Evolutionary conservation across 2,113 vertebrate genomes (phyloP).

Genomic region (Chaetodon auriga): DNA sequence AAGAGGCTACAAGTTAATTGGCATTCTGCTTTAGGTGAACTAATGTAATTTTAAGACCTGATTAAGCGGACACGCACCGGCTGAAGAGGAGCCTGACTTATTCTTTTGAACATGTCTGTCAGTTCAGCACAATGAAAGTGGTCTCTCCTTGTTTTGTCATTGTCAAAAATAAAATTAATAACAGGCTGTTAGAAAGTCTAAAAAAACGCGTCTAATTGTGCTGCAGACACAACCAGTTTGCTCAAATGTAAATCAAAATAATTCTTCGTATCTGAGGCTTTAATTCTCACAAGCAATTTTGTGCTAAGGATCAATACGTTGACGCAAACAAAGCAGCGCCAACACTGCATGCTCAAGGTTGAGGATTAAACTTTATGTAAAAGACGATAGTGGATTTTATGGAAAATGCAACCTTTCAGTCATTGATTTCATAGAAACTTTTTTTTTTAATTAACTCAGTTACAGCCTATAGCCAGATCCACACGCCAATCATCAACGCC

Average conservation of each 20-base stretch:
- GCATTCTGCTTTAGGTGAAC: slow-evolving; percentile 60
- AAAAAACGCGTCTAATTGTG: neutral
- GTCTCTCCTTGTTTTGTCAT: neutral
- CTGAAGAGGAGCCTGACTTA: neutral
- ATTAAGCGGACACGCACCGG: slow-evolving; percentile 22
- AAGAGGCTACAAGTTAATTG: slow-evolving; percentile 68
- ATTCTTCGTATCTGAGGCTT: neutral
- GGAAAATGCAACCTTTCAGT: neutral
- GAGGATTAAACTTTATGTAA: neutral
- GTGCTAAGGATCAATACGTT: too few species aligned
- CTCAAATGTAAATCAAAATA: neutral
- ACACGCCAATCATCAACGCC: too few species aligned
- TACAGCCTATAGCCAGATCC: too few species aligned
- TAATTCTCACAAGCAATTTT: neutral
- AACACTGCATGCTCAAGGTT: neutral
- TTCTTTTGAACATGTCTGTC: neutral
- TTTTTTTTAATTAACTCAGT: too few species aligned
- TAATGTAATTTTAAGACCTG: slow-evolving; percentile 58
- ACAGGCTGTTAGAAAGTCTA: neutral
- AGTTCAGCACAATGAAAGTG: neutral
- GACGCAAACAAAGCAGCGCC: neutral
- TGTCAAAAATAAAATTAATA: neutral
- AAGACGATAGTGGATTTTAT: neutral
- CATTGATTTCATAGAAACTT: neutral
- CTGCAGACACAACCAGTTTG: neutral